Evolutionary conservation across 2,113 vertebrate species (phyloP).

Genomic region (Cyanistes caeruleus): DNA sequence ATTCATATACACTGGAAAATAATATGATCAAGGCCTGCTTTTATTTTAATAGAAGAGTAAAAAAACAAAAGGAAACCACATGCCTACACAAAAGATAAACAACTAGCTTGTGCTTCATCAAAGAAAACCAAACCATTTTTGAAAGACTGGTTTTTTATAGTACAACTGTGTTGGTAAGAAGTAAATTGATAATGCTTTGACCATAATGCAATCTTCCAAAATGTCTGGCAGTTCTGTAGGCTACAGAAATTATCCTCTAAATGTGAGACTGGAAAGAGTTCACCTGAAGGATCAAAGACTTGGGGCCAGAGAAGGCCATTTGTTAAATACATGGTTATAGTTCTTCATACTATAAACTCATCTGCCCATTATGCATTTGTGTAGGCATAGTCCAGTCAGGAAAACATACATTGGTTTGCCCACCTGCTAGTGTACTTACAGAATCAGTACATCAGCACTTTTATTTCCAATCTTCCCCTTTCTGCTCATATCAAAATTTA

Average conservation of each 20-base stretch:
- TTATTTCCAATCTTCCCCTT: background rate
- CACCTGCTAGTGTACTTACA: background rate
- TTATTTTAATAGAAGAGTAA: background rate
- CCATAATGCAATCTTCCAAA: background rate
- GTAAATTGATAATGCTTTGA: background rate
- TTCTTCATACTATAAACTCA: background rate
- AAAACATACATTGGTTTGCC: background rate
- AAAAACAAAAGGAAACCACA: background rate
- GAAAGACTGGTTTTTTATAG: background rate
- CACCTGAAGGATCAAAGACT: background rate
- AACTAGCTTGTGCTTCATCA: background rate
- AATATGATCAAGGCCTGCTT: background rate
- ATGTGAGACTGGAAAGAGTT: background rate
- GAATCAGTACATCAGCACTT: background rate
- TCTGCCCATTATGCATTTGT: background rate
- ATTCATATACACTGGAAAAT: background rate
- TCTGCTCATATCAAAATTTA: background rate
- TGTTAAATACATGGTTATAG: background rate
- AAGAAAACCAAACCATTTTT: background rate
- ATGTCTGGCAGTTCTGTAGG: background rate
- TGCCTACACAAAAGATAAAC: background rate
- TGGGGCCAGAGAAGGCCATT: background rate
- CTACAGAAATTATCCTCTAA: background rate
- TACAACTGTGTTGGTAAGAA: background rate
- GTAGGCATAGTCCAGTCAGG: background rate